Evolutionary conservation across 1,140 invertebrate species (phyloP).

Genomic region (Ganaspis sp.): DNA sequence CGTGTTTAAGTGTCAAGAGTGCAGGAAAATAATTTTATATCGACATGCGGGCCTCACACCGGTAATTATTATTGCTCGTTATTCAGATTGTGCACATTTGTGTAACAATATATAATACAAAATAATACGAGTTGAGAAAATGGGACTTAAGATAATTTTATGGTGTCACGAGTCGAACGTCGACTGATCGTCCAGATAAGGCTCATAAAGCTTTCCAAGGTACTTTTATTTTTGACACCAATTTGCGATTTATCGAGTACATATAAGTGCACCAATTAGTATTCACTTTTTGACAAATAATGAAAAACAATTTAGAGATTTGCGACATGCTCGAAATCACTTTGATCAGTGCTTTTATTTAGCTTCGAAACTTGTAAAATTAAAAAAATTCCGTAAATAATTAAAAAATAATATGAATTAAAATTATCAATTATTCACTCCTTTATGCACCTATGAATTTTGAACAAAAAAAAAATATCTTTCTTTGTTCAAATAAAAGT

Average conservation of each 20-base stretch:
- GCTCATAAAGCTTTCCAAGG: not conserved
- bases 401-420: no score
- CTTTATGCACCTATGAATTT: no score
- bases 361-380: no score
- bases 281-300: not conserved
- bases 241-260: not conserved
- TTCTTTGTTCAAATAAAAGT: no score
- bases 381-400: no score
- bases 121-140: conserved; percentile 24
- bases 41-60: conserved; percentile 2
- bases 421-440: no score
- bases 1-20: not conserved
- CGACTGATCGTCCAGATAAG: not conserved
- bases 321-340: not conserved
- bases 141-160: not conserved
- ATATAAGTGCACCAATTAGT: not conserved
- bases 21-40: not conserved
- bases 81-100: conserved; percentile 8
- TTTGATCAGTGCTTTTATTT: not conserved
- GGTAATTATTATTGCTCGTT: conserved; percentile 15
- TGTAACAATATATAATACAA: conserved; percentile 15
- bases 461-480: no score
- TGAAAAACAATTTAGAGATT: not conserved
- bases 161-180: conserved; percentile 4
- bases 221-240: not conserved